A percentile compares a stretch with the other conserved stretches of the same genome.
Evolutionary conservation across 2,888 invertebrate species (phyloP).

Genomic region (Eupithecia tripunctaria): DNA sequence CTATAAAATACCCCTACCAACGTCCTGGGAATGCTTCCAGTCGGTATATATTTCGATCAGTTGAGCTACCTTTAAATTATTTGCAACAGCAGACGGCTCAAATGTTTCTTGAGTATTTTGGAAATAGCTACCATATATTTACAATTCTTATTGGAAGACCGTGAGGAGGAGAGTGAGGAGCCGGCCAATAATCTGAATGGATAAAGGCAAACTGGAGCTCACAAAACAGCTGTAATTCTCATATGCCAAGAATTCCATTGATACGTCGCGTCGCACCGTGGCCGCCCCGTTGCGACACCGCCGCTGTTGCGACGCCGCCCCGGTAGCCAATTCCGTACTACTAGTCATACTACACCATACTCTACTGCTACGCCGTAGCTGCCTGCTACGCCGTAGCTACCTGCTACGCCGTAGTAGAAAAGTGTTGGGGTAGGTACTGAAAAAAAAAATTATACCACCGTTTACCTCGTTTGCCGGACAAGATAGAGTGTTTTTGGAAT

Average conservation of each 20-base stretch:
- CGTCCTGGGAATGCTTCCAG: not conserved
- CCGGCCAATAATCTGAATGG: not conserved
- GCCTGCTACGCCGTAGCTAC: not conserved
- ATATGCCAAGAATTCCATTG: not conserved
- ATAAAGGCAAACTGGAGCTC: not conserved
- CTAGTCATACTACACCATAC: too few relatives aligned
- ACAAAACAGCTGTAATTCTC: not conserved
- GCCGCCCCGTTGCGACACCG: not conserved
- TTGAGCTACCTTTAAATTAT: not conserved
- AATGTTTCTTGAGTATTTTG: not conserved
- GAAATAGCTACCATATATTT: not conserved
- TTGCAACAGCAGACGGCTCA: not conserved
- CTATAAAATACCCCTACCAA: too few relatives aligned
- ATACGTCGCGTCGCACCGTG: not conserved
- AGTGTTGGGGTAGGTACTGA: too few relatives aligned
- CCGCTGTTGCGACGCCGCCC: too few relatives aligned
- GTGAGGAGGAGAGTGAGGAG: too few relatives aligned
- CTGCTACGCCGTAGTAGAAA: not conserved
- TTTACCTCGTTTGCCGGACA: too few relatives aligned
- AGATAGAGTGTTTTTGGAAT: not conserved
- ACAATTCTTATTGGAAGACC: not conserved
- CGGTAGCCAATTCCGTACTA: too few relatives aligned
- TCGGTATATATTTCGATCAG: not conserved
- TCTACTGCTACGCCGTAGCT: not conserved
- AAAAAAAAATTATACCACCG: too few relatives aligned